These are phyloP conservation scores for Ameiurus melas DNA, from an alignment of 2,113 vertebrate genomes.

Conservation along the genomic window DNA sequence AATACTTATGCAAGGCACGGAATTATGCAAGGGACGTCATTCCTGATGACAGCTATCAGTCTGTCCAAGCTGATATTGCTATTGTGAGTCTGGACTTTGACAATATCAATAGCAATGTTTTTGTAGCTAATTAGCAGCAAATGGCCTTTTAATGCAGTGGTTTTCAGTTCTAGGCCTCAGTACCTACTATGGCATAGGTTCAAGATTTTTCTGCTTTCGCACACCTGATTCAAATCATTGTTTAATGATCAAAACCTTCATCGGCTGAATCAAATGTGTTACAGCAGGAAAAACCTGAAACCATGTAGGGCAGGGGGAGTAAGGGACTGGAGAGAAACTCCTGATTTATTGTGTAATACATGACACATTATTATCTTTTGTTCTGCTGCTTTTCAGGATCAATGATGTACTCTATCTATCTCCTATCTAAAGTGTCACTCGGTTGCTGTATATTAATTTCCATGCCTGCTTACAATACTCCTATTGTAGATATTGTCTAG, in stretches of 20 bases:
- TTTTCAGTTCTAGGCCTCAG: not conserved
- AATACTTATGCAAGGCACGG: not conserved
- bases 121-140: not conserved
- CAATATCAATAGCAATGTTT: not conserved
- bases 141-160: not conserved
- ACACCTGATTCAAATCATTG: not conserved
- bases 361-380: not conserved
- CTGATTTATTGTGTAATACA: not conserved
- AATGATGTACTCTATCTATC: not conserved
- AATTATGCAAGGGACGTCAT: not conserved
- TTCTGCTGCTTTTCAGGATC: not conserved
- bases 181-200: not conserved
- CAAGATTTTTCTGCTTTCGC: not conserved
- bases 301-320: not conserved
- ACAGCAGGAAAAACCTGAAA: not conserved
- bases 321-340: not conserved
- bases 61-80: not conserved
- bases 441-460: slow-evolving; percentile 19
- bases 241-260: not conserved
- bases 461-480: slow-evolving; percentile 12
- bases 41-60: not conserved
- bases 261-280: not conserved
- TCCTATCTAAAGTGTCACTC: not conserved
- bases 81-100: not conserved
- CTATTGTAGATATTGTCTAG: slow-evolving; percentile 3